These are phyloP conservation scores for Edolisoma coerulescens DNA, from an alignment of 2,113 vertebrate genomes.

Conservation along the genomic window DNA sequence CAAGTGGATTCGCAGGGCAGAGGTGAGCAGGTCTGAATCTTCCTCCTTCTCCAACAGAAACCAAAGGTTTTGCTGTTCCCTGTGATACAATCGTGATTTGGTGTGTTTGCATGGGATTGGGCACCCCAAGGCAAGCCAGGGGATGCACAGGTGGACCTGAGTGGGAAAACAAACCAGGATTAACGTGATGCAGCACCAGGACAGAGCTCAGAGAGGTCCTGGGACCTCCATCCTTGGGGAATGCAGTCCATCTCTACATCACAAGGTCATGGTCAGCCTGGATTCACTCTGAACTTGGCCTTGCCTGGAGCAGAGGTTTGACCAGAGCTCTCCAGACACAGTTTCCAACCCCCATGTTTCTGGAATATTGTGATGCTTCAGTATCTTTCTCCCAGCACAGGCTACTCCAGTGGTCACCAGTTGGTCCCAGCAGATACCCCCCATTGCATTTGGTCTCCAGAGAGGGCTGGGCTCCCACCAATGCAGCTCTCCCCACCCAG, in stretches of 20 bases:
- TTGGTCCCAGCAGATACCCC: not conserved
- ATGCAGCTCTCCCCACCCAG: not conserved
- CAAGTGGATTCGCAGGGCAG: not conserved
- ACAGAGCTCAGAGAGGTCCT: not conserved
- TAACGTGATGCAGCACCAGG: accelerated
- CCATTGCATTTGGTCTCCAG: not conserved
- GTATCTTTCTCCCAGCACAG: not conserved
- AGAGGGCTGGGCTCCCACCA: not conserved
- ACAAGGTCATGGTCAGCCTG: not conserved
- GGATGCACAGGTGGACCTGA: not conserved
- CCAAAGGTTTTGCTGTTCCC: not conserved
- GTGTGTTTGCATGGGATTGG: not conserved
- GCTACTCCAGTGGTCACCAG: not conserved
- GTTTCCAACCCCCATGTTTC: accelerated
- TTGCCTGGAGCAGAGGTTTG: not conserved
- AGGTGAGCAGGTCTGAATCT: not conserved
- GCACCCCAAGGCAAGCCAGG: not conserved
- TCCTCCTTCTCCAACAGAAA: not conserved
- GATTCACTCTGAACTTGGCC: not conserved
- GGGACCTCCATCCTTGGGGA: not conserved
- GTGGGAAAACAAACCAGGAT: not conserved
- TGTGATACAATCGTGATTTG: not conserved
- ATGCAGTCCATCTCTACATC: not conserved
- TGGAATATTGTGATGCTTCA: not conserved
- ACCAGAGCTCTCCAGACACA: not conserved